These are phyloP conservation scores for Leptatherina wallacei DNA, from an alignment of 2,797 vertebrate genomes.

Conservation along the genomic window DNA sequence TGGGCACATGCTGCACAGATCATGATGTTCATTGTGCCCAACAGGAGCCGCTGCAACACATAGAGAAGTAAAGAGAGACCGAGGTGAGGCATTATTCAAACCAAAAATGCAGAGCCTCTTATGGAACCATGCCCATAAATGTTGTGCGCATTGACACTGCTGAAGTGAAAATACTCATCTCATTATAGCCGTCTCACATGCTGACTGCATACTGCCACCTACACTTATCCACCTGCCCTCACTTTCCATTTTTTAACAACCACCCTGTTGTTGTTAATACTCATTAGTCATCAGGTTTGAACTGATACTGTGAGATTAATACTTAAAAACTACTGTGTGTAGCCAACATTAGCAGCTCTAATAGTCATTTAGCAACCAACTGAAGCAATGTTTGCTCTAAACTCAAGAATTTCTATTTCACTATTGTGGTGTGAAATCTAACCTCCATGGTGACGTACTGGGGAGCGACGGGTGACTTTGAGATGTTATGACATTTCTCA, in stretches of 20 bases:
- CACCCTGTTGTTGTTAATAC: neutral
- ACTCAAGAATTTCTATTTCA: neutral
- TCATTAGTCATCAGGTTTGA: constrained; percentile 16
- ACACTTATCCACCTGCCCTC: constrained; percentile 30
- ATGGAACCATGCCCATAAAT: constrained; percentile 61
- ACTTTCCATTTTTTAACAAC: constrained; percentile 19
- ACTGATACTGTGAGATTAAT: neutral
- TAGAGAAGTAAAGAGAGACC: constrained; percentile 6
- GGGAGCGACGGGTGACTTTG: neutral
- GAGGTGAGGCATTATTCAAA: constrained; percentile 28
- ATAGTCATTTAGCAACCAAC: neutral
- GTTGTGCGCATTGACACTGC: constrained; percentile 51
- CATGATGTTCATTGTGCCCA: constrained; percentile 31
- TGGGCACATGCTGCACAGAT: constrained; percentile 41
- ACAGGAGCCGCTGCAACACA: constrained; percentile 14
- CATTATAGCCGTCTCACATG: constrained; percentile 50
- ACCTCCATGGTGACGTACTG: neutral
- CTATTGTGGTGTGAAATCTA: neutral
- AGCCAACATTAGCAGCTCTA: neutral
- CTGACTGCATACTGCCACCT: constrained; percentile 49
- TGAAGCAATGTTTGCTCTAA: neutral
- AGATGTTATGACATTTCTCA: too few species aligned
- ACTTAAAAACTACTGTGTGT: constrained; percentile 1
- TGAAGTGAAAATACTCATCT: constrained; percentile 55
- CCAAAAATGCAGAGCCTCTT: constrained; percentile 22